Percentiles rank a stretch among this genome's conserved stretches.
These are phyloP conservation scores for Triops cancriformis DNA, from an alignment of 1,140 invertebrate species.

Conservation along the genomic window DNA sequence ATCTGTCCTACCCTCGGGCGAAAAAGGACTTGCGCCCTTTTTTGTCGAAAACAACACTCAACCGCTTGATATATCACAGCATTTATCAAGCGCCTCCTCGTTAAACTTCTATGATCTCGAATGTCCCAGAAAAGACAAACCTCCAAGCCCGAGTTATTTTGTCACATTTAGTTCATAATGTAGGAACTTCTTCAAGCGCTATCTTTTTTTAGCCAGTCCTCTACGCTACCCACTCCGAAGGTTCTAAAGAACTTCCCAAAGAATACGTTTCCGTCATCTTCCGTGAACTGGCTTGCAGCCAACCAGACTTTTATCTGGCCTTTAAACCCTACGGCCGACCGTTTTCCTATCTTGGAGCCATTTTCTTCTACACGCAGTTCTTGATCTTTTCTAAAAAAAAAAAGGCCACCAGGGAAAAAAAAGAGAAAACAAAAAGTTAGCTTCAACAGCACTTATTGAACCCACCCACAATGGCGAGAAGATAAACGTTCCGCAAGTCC, in stretches of 20 bases:
- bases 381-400: no score
- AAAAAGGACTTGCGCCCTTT: no score
- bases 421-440: no score
- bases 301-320: conserved; percentile 3
- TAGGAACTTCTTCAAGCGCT: background rate
- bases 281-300: background rate
- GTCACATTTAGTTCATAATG: background rate
- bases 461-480: no score
- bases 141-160: background rate
- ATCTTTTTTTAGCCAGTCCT: background rate
- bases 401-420: background rate
- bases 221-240: background rate
- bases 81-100: no score
- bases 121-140: background rate
- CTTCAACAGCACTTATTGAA: no score
- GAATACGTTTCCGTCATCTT: conserved; percentile 10
- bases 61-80: no score
- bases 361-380: conserved; percentile 1
- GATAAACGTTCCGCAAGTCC: no score
- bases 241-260: background rate
- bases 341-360: background rate
- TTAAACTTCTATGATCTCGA: background rate
- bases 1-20: no score
- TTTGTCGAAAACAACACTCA: no score
- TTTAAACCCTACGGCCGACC: background rate